Conservation (phyloP, 2,888 invertebrate genomes). For the Liodrosophila aerea region DNA sequence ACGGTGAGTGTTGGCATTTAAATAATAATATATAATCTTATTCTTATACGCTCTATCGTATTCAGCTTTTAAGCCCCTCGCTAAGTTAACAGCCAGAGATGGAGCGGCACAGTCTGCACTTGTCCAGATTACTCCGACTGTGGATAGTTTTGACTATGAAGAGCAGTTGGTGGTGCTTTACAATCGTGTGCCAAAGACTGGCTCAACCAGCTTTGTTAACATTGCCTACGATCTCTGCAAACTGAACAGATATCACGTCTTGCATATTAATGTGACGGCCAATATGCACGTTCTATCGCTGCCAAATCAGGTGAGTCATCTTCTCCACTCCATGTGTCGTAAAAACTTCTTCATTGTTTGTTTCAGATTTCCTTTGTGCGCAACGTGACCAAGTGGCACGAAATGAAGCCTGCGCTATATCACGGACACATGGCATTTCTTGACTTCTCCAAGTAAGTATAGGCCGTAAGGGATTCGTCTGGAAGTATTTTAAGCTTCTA, state of each 20-base stretch:
- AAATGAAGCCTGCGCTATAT: constrained; percentile 96
- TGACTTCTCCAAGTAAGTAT: constrained; percentile 93
- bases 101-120: constrained; percentile 12
- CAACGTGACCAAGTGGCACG: constrained; percentile 94
- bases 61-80: constrained; percentile 68
- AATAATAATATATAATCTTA: neutral
- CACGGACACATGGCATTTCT: constrained; percentile 99
- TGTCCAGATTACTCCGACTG: constrained; percentile 20
- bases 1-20: constrained; percentile 40
- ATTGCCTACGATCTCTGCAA: constrained; percentile 92
- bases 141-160: constrained; percentile 80
- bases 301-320: constrained; percentile 88
- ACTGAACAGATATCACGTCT: constrained; percentile 89
- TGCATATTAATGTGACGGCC: constrained; percentile 97
- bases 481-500: too few relatives aligned
- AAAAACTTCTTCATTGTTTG: too few relatives aligned
- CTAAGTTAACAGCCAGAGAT: constrained; percentile 34
- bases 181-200: constrained; percentile 98
- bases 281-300: constrained; percentile 97
- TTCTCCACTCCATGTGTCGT: neutral
- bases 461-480: neutral
- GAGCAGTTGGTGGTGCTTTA: constrained; percentile 93
- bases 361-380: constrained; percentile 88
- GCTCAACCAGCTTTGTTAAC: constrained; percentile 97
- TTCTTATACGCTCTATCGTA: too few relatives aligned